Conservation (phyloP, 2,888 invertebrate species). For the Trissonchulus latispiculum region DNA sequence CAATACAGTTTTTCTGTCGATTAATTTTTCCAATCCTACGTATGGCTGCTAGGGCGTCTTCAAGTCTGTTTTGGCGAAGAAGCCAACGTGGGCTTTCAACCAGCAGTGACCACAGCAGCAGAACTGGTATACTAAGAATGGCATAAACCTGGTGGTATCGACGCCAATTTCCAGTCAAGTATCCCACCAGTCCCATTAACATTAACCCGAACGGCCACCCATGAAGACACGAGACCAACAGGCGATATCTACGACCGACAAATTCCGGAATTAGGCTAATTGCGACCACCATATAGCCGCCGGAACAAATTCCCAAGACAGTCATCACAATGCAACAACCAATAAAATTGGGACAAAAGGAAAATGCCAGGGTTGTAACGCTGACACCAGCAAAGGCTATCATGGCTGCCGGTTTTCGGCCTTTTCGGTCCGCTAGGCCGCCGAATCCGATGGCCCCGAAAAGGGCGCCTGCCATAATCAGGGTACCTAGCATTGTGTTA, state of each 20-base stretch:
- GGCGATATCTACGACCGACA: conserved; percentile 13
- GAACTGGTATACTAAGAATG: not conserved
- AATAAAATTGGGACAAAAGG: not conserved
- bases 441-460: not conserved
- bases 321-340: not conserved
- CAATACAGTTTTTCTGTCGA: no score
- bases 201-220: conserved; percentile 23
- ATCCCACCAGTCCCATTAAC: conserved; percentile 19
- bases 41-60: not conserved
- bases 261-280: conserved; percentile 12
- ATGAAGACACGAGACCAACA: conserved; percentile 8
- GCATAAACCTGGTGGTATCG: conserved; percentile 4
- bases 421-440: not conserved
- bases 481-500: not conserved
- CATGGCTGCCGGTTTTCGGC: not conserved
- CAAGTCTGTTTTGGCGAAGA: not conserved
- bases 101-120: not conserved
- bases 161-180: conserved; percentile 19
- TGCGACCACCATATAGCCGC: conserved; percentile 23
- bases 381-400: not conserved
- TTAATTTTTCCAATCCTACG: not conserved
- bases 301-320: conserved; percentile 16
- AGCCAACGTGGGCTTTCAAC: conserved; percentile 21
- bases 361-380: not conserved
- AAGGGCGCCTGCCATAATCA: not conserved